Percentiles rank a stretch among this genome's conserved stretches.
phyloP scores from a whole-genome alignment of 2,113 vertebrate species.

The Pandion haliaetus region DNA sequence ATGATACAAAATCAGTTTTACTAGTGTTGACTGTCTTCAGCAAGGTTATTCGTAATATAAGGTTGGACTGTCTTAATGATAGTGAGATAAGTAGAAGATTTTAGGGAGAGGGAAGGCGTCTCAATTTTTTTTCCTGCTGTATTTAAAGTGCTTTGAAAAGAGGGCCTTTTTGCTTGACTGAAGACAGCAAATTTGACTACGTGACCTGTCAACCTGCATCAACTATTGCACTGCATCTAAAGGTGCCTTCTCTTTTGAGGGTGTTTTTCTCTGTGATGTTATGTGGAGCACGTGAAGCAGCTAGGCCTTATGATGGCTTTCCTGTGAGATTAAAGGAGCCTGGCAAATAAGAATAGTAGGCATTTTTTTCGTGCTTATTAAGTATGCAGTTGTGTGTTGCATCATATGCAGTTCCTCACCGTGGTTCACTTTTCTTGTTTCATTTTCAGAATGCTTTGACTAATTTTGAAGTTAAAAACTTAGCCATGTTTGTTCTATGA shows the following conservation, averaged over 20 bases:
- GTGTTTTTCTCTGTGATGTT: rapidly evolving
- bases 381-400: neutral
- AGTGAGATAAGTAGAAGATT: neutral
- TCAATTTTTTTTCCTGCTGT: neutral
- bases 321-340: neutral
- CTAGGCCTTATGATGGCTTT: neutral
- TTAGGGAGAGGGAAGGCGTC: neutral
- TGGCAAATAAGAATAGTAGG: neutral
- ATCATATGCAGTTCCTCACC: neutral
- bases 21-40: neutral
- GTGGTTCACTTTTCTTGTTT: neutral
- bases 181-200: neutral
- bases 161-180: neutral
- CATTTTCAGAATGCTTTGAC: neutral
- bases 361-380: neutral
- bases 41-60: neutral
- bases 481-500: neutral
- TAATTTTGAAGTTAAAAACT: neutral
- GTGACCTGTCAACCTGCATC: neutral
- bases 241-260: neutral
- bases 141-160: neutral
- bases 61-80: neutral
- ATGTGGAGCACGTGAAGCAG: neutral
- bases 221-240: neutral
- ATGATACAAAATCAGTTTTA: too few species aligned